Conservation (phyloP, 2,888 invertebrate species). For the Xanthia icteritia region DNA sequence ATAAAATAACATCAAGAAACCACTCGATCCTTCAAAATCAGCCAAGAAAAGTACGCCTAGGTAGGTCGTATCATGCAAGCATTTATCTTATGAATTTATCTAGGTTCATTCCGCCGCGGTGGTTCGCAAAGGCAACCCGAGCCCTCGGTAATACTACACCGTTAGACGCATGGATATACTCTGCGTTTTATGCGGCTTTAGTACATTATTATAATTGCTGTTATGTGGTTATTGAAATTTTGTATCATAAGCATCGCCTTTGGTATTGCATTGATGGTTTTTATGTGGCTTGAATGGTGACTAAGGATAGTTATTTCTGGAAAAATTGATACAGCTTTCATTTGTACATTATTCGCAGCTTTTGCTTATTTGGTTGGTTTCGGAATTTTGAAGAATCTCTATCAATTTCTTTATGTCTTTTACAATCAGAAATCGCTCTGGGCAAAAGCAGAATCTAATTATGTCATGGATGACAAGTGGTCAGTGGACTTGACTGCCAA, state of each 20-base stretch:
- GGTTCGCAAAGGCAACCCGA: slow-evolving; percentile 65
- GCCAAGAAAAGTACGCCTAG: slow-evolving; percentile 49
- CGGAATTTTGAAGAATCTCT: neutral
- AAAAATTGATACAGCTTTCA: neutral
- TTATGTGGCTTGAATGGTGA: slow-evolving; percentile 1
- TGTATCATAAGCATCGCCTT: slow-evolving; percentile 33
- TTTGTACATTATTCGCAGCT: neutral
- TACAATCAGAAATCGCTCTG: neutral
- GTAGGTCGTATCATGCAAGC: slow-evolving; percentile 57
- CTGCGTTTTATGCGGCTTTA: slow-evolving; percentile 54
- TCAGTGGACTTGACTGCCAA: slow-evolving; percentile 10
- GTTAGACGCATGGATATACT: slow-evolving; percentile 47
- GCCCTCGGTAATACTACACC: slow-evolving; percentile 64
- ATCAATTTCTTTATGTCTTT: neutral
- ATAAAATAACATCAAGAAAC: slow-evolving; percentile 48
- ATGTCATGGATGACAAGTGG: slow-evolving; percentile 13
- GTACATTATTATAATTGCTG: slow-evolving; percentile 62
- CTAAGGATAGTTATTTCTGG: neutral
- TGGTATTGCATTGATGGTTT: slow-evolving; percentile 22
- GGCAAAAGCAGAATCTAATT: slow-evolving; percentile 21
- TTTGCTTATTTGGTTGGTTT: neutral
- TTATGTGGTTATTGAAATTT: slow-evolving; percentile 54
- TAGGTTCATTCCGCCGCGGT: slow-evolving; percentile 67
- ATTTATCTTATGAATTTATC: slow-evolving; percentile 64
- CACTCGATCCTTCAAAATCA: slow-evolving; percentile 60